Percentiles rank a stretch among this genome's conserved stretches.
Conservation (phyloP, 2,113 vertebrate genomes). For the Oncorhynchus gorbuscha region DNA sequence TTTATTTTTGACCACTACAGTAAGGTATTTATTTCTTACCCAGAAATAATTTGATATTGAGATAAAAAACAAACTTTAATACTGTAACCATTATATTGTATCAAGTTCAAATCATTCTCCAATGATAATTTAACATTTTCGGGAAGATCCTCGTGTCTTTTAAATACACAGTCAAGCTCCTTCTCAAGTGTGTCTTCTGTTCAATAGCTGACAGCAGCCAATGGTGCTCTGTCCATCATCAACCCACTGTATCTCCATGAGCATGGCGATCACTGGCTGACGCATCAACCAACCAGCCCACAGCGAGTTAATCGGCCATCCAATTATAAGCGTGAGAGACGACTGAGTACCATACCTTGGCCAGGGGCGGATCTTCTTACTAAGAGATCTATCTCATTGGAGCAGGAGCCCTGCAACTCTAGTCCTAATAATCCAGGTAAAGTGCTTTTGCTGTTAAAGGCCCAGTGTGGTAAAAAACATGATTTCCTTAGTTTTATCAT, state of each 20-base stretch:
- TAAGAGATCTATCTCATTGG: conserved; percentile 61
- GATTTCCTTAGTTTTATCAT: too few relatives aligned
- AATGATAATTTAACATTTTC: too few relatives aligned
- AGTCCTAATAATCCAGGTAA: conserved; percentile 49
- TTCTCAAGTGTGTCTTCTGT: too few relatives aligned
- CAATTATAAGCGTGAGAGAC: conserved; percentile 30
- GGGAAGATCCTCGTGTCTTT: too few relatives aligned
- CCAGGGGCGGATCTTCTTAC: conserved; percentile 50
- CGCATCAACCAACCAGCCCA: conserved; percentile 4
- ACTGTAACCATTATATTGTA: too few relatives aligned
- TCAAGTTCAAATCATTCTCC: too few relatives aligned
- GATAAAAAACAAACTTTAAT: too few relatives aligned
- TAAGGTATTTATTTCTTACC: too few relatives aligned
- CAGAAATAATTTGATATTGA: too few relatives aligned
- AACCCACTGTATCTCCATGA: conserved; percentile 83
- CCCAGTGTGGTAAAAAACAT: too few relatives aligned
- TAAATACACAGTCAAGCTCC: too few relatives aligned
- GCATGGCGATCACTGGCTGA: conserved; percentile 71
- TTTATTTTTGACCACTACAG: too few relatives aligned
- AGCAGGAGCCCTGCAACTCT: conserved; percentile 37
- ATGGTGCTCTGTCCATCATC: conserved; percentile 77
- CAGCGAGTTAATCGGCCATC: background rate
- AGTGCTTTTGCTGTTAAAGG: background rate
- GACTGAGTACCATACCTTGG: conserved; percentile 67
- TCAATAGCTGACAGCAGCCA: conserved; percentile 60